Base-by-base conservation (phyloP, 1,140 invertebrate genomes). In the Euura lappo region DNA sequence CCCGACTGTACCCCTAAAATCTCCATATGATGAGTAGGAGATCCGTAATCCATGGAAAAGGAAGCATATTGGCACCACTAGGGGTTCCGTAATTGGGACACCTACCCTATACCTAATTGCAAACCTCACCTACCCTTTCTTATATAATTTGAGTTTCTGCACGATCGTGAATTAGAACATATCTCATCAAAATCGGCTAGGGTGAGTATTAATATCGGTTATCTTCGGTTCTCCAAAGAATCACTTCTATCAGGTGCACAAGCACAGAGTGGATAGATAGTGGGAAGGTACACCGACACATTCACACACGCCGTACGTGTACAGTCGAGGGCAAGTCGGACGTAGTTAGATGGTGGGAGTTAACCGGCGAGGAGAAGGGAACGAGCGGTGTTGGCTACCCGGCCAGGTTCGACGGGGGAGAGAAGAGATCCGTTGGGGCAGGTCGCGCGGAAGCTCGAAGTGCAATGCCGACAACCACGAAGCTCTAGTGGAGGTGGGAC, bases 381-480 rank as follows among this genome's bases (percentile, higher is more conserved):
- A 28, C 8, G 60, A 64, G 13, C 60, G 13, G 13, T 42, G 28
- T 10, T 42, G 66, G 4, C 66, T 42, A 44, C 28, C 66, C 66
- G 8, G 13, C 69, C 42, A 65, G 71, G 71, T 44, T 76, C n/a
- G 72, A 73, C 70, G 69, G 51, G 69, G 51, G 60, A 66, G 4
- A 44, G 28, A 65, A 28, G n/a, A 28, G 28, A 78, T 60, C 13
- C 51, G 51, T 83, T 83, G 80, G 80, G 82, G 81, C 83, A 83
- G 82, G 82, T 83, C 82, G 80, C 74, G 75, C 78, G 75, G 80
- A 81, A 82, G 79, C 81, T 78, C 77, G 51, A 60, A 60, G 51
- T 60, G 51, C 69, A 42, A 43, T 11, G 68, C 46, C 47, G 72
- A 60, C 51, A 60, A 60, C 51, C 51, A n/a, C 51, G 51, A 28